These are phyloP conservation scores for Cichladusa arquata DNA, from an alignment of 2,113 vertebrate species.

Conservation along the genomic window DNA sequence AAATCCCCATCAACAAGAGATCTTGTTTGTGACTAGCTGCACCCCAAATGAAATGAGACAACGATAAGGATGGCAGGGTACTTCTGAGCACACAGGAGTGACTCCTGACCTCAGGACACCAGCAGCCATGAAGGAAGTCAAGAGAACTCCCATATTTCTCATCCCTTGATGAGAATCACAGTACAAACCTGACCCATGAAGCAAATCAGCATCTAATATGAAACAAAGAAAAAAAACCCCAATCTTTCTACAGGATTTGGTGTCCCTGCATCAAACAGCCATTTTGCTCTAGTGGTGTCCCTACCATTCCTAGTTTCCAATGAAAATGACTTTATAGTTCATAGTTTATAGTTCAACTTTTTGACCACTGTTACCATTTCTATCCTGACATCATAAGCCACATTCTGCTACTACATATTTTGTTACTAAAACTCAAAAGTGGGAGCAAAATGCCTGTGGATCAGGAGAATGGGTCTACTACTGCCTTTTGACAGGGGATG, in stretches of 20 bases:
- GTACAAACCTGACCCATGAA: neutral
- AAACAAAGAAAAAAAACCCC: fast-evolving
- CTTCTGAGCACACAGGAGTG: neutral
- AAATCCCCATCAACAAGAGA: neutral
- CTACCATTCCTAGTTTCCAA: neutral
- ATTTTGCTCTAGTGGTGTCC: neutral
- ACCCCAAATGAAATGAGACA: neutral
- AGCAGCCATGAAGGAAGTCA: neutral
- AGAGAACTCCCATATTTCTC: neutral
- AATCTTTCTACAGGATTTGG: neutral
- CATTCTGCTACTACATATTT: neutral
- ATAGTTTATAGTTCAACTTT: neutral
- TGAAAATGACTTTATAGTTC: neutral
- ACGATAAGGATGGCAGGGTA: fast-evolving
- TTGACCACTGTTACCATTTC: neutral
- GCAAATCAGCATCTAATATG: neutral
- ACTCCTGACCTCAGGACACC: neutral
- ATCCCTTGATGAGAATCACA: neutral
- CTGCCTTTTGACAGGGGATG: neutral
- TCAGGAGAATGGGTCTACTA: neutral
- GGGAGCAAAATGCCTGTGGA: neutral
- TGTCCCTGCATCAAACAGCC: neutral
- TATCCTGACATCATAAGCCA: neutral
- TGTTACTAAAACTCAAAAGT: neutral
- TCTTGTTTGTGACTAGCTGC: neutral